These are phyloP conservation scores for Drosophila ohnishii DNA, from an alignment of 1,140 invertebrate genomes.

Conservation along the genomic window DNA sequence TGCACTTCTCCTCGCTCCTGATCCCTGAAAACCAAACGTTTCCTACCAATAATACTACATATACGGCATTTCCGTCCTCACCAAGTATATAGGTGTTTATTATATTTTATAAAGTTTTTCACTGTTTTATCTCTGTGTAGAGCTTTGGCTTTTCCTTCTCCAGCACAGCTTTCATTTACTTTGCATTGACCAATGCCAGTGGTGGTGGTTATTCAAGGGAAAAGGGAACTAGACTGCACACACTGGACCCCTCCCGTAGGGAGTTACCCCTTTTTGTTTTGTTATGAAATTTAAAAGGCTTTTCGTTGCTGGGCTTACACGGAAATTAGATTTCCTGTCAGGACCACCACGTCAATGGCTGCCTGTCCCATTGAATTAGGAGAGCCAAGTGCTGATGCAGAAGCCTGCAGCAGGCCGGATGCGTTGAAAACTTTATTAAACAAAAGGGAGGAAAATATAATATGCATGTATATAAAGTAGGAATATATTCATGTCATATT, in stretches of 20 bases:
- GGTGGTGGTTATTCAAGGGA: not conserved
- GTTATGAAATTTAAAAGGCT: constrained; percentile 27
- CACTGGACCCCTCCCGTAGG: no score
- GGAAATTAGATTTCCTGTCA: constrained; percentile 36
- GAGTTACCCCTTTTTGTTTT: not conserved
- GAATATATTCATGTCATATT: not conserved
- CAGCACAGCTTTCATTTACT: constrained; percentile 21
- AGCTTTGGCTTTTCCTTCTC: not conserved
- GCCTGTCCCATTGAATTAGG: constrained; percentile 16
- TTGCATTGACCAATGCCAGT: constrained; percentile 42
- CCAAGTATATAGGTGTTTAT: no score
- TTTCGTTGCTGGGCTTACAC: constrained; percentile 4
- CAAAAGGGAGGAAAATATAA: not conserved
- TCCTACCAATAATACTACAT: no score
- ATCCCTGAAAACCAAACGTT: not conserved
- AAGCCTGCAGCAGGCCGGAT: not conserved
- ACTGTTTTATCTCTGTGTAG: not conserved
- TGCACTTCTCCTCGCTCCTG: no score
- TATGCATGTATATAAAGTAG: not conserved
- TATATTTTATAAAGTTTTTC: no score
- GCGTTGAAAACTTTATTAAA: constrained; percentile 1
- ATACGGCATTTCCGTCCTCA: no score
- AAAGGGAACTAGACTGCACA: not conserved
- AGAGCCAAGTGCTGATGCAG: constrained; percentile 3
- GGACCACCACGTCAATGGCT: constrained; percentile 7